Evolutionary conservation across 2,113 vertebrate species (phyloP), one percentile per base, ranked within the genome.

Genomic region (Prionailurus bengalensis): DNA sequence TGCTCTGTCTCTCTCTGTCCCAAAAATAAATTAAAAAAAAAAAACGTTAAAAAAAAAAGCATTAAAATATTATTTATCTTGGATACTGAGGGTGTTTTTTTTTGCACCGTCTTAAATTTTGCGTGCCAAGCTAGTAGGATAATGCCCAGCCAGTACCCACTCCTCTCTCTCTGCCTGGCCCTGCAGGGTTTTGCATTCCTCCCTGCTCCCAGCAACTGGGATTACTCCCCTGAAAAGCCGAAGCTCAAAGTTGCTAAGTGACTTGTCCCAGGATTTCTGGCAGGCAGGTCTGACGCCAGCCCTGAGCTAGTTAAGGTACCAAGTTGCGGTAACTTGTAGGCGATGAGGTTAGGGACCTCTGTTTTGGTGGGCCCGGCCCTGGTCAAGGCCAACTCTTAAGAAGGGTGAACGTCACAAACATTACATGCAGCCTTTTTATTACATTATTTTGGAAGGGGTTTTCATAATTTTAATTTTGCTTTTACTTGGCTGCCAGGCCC

Each of bases 391-490:
- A 91, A 82, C 14, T 11, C 76, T 79, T 73, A 36, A 78, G 85
- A 94, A 81, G 39, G 79, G 15, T 63, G 45, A 36, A 48, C 31
- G 65, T 36, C 79, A 42, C 39, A 23, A 48, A n/a, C 25, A 25
- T 84, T 66, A 66, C 23, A 16, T 19, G 15, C 0, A 55, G 48
- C 73, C 68, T 53, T 94, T 76, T 70, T 85, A 94, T 63, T 42
- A 53, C 84, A 83, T 48, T 1, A 70, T 51, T 55, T 74, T 84
- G 80, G 89, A 92, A 80, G 51, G 31, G 53, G 39, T 90, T 84
- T 81, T 27, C 11, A 91, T 89, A 25, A 86, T 74, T 96, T 92
- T 68, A 12, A 51, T 94, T 95, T 94, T 78, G n/a, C 45, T 73
- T 93, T 71, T 78, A 42, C 83, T 93, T 89, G 73, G 73, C 91